Evolutionary conservation across 2,113 vertebrate species (phyloP).

Genomic region (Pachycephala philippinensis): DNA sequence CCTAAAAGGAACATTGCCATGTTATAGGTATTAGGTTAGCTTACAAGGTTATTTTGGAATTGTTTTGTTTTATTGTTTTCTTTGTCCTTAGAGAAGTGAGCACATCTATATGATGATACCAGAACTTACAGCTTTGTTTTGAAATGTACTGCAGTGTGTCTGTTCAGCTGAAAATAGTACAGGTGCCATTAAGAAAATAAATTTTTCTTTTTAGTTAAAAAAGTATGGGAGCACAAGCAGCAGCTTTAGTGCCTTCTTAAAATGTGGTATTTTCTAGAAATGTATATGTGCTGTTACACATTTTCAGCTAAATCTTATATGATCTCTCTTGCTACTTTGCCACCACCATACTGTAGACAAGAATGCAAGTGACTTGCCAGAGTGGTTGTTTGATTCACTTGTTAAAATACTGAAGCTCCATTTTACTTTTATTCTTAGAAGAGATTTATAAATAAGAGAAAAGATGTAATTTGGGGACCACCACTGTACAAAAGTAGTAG

Average conservation of each 20-base stretch:
- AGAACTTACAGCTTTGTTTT: constrained; percentile 61
- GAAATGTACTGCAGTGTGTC: constrained; percentile 56
- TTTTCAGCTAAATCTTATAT: constrained; percentile 7
- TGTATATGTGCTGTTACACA: constrained; percentile 51
- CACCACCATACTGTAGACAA: constrained; percentile 29
- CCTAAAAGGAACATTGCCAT: constrained; percentile 37
- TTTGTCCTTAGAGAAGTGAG: constrained; percentile 48
- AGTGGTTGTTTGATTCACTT: constrained; percentile 29
- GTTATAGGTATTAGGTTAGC: constrained; percentile 52
- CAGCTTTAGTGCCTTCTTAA: constrained; percentile 81
- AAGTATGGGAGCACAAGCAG: constrained; percentile 75
- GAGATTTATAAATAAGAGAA: constrained; percentile 27
- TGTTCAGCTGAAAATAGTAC: constrained; percentile 66
- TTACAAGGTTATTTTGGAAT: constrained; percentile 44
- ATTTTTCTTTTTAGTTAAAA: background rate
- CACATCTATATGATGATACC: constrained; percentile 46
- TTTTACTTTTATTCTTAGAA: constrained; percentile 21
- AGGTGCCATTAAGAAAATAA: constrained; percentile 57
- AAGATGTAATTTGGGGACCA: constrained; percentile 62
- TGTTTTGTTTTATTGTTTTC: background rate
- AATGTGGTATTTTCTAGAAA: constrained; percentile 71
- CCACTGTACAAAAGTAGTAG: constrained; percentile 51
- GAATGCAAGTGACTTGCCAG: constrained; percentile 38
- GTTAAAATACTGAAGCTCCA: constrained; percentile 4
- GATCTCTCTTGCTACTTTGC: constrained; percentile 46